A percentile compares a stretch with the other conserved stretches of the same genome.
phyloP scores from a whole-genome alignment of 2,113 vertebrate genomes.

The Brienomyrus longianalis region DNA sequence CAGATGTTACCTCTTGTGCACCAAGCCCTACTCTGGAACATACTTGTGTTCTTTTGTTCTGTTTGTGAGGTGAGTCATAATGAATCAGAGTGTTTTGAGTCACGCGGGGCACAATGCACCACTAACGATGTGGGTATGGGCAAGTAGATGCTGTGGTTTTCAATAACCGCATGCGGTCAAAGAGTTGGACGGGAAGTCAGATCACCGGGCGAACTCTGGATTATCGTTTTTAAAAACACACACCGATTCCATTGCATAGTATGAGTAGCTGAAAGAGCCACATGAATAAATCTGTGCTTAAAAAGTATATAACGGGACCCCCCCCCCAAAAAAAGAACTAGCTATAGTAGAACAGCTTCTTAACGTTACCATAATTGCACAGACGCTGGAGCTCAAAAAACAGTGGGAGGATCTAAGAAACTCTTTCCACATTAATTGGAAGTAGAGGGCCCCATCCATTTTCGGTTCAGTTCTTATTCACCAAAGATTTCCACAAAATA shows the following conservation, averaged over 20 bases:
- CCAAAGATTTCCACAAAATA: background rate
- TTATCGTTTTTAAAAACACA: background rate
- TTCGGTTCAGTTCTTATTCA: background rate
- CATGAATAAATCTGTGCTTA: background rate
- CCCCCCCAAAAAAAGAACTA: background rate
- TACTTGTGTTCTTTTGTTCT: background rate
- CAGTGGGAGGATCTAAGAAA: background rate
- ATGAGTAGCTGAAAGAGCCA: background rate
- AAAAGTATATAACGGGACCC: background rate
- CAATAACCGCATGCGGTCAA: background rate
- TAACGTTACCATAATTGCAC: background rate
- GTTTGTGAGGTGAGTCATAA: slow-evolving; percentile 1
- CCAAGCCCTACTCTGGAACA: background rate
- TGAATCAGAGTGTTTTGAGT: background rate
- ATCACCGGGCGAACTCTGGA: background rate
- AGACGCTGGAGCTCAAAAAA: background rate
- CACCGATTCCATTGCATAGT: background rate
- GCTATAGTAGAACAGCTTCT: background rate
- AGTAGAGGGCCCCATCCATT: background rate
- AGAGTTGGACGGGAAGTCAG: background rate
- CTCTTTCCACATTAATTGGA: background rate
- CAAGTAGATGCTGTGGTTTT: background rate
- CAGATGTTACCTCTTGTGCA: background rate
- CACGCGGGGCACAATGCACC: background rate
- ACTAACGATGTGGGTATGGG: background rate